Conservation (phyloP, 2,113 vertebrate genomes). For the Parotia lawesii region DNA sequence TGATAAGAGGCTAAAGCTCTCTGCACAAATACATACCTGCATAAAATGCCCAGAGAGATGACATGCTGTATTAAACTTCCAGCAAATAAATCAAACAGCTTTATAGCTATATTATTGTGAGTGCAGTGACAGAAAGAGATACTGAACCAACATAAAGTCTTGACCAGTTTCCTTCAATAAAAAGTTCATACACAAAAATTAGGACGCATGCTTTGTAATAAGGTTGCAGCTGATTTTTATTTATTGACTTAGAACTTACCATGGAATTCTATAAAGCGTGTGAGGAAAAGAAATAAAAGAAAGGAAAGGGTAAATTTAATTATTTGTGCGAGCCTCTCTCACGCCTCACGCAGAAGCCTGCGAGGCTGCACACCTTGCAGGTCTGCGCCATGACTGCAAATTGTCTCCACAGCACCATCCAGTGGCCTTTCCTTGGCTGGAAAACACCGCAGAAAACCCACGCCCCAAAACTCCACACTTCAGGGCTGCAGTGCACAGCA, state of each 20-base stretch:
- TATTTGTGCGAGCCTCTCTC: neutral
- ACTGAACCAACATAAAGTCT: neutral
- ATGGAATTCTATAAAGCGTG: neutral
- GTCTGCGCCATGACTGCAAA: neutral
- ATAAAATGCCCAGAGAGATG: neutral
- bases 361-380: neutral
- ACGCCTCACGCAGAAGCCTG: rapidly evolving
- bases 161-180: neutral
- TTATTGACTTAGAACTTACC: neutral
- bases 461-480: neutral
- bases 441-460: neutral
- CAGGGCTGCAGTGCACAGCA: neutral
- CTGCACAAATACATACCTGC: neutral
- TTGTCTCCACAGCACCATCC: slow-evolving; percentile 58
- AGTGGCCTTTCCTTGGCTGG: neutral
- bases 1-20: neutral
- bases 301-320: neutral
- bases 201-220: neutral
- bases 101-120: neutral
- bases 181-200: neutral
- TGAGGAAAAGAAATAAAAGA: neutral
- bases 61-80: neutral
- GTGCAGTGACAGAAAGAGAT: neutral
- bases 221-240: neutral
- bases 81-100: neutral